Base-by-base conservation (phyloP, 2,113 vertebrate genomes). In the Eolophus roseicapilla region DNA sequence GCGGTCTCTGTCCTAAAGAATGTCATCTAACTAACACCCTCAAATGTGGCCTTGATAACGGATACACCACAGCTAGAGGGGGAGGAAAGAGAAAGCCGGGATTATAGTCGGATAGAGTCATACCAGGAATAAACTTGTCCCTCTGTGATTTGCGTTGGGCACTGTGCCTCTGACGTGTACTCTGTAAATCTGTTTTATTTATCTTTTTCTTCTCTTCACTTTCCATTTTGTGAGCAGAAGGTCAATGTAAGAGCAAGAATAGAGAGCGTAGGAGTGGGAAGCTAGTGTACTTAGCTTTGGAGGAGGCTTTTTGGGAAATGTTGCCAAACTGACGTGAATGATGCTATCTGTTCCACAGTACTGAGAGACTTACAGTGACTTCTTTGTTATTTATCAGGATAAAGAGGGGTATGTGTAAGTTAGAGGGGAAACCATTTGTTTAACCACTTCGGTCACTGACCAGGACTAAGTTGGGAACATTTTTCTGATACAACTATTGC, bases 151-250 rank as follows among this genome's bases (percentile, higher is more conserved):
- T 96, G 92, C 27, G 4, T 78, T 95, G 93, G 93, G 92, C 95
- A 88, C 82, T 55, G 85, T 90, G 94, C 94, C 95, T 94, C 46
- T 73, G 80, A 91, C 93, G 93, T 91, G 69, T 94, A 69, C 77
- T n/a, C 83, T 89, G 74, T 84, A 85, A 95, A 96, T 96, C 83
- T 91, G 80, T 88, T 94, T 94, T 96, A 93, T 97, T 96, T 97
- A 85, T 94, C 81, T 70, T 95, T 84, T 92, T 92, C 65, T 82
- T 93, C 71, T 82, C 43, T 80, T 95, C 92, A 96, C 95, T 96
- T 96, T 97, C 93, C 96, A 95, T 96, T 94, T 95, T 95, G 93
- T 76, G 93, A 96, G 95, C 95, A 95, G 78, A 77, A 96, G 96
- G 96, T 96, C 96, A 96, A 70, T 82, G 67, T 87, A 87, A 95